phyloP scores from a whole-genome alignment of 2,888 invertebrate genomes.

The Sphaerophoria rueppellii region DNA sequence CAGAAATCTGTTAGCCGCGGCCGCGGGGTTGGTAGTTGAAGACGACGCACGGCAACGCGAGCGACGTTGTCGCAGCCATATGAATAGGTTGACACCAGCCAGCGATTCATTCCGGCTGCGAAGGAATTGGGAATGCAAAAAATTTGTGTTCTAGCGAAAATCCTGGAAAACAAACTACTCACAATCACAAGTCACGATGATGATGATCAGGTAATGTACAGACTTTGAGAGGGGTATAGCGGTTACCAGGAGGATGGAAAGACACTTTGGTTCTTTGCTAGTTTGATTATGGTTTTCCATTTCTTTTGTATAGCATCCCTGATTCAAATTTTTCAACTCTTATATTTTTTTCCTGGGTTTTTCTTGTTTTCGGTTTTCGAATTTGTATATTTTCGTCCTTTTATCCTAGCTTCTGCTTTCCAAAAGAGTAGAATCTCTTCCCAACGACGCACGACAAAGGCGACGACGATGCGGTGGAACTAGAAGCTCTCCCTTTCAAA shows the following conservation, averaged over 20 bases:
- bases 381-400: constrained; percentile 34
- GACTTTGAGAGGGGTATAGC: neutral
- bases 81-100: constrained; percentile 65
- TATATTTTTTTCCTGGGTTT: constrained; percentile 47
- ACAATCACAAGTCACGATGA: constrained; percentile 45
- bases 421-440: constrained; percentile 2
- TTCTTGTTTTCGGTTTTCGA: constrained; percentile 61
- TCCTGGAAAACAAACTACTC: constrained; percentile 66
- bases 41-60: neutral
- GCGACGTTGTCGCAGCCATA: constrained; percentile 44
- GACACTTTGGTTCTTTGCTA: constrained; percentile 43
- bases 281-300: constrained; percentile 31
- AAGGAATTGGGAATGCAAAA: constrained; percentile 59
- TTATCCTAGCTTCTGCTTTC: constrained; percentile 30
- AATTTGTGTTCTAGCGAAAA: constrained; percentile 70
- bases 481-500: constrained; percentile 49
- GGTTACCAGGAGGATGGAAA: neutral
- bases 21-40: constrained; percentile 27
- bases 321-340: constrained; percentile 42
- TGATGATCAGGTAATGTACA: too few species aligned
- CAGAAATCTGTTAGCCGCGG: constrained; percentile 25
- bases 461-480: neutral
- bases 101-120: constrained; percentile 53
- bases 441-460: neutral
- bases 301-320: constrained; percentile 43